Evolutionary conservation across 2,113 vertebrate genomes (phyloP).

Genomic region (Pollimyrus isidori): DNA sequence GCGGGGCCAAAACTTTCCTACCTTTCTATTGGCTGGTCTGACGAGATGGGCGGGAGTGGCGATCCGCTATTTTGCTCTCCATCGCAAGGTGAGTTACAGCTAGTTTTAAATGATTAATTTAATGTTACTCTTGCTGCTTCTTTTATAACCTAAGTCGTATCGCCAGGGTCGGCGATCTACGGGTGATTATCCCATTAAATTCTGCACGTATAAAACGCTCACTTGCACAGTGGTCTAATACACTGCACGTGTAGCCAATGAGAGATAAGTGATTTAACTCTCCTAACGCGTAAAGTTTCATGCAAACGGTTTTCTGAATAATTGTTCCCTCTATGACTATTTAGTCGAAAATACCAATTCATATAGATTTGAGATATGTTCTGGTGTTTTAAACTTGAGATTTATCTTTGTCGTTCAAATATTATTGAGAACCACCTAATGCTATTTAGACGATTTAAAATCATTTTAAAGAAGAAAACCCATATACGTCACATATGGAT

Average conservation of each 20-base stretch:
- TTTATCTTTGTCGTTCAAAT: neutral
- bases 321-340: neutral
- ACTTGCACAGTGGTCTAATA: neutral
- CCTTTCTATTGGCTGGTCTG: neutral
- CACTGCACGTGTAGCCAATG: neutral
- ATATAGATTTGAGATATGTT: neutral
- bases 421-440: neutral
- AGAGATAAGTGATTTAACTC: neutral
- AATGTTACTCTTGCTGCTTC: neutral
- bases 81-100: neutral
- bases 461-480: neutral
- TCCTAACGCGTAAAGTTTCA: neutral
- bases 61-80: neutral
- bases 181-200: neutral
- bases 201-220: neutral
- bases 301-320: neutral
- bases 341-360: neutral
- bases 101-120: neutral
- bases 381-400: neutral
- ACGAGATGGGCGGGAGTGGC: neutral
- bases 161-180: neutral
- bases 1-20: neutral
- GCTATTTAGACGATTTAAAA: neutral
- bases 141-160: neutral
- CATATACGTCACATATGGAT: too few relatives aligned